phyloP scores from a whole-genome alignment of 2,888 invertebrate species.

The Podabrus alpinus region DNA sequence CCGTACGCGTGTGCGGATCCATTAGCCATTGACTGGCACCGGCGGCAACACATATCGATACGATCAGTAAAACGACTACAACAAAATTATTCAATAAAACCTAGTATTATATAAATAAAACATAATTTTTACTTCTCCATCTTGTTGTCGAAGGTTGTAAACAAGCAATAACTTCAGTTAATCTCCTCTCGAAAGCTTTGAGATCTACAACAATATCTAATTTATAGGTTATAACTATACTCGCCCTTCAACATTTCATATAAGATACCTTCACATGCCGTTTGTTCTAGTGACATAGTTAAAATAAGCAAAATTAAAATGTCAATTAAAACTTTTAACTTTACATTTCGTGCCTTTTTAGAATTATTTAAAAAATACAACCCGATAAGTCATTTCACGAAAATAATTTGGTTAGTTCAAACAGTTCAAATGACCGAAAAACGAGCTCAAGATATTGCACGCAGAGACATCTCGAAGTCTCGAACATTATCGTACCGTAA shows the following conservation, averaged over 20 bases:
- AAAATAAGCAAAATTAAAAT: constrained; percentile 1
- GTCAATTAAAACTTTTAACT: constrained; percentile 3
- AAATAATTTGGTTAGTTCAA: not conserved
- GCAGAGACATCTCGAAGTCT: not conserved
- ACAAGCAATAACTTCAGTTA: constrained; percentile 96
- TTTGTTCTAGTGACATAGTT: constrained; percentile 81
- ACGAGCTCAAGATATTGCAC: not conserved
- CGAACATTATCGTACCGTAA: too few relatives aligned
- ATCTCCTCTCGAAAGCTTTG: constrained; percentile 94
- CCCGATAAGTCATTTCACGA: not conserved
- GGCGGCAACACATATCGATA: constrained; percentile 88
- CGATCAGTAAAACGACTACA: constrained; percentile 82
- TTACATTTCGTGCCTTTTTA: not conserved
- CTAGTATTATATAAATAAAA: not conserved
- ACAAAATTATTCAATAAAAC: constrained; percentile 34
- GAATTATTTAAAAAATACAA: not conserved
- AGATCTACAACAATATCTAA: constrained; percentile 72
- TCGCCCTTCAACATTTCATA: constrained; percentile 17
- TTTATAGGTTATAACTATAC: constrained; percentile 50
- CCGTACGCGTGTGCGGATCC: constrained; percentile 90
- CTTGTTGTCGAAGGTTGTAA: constrained; percentile 91
- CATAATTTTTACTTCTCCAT: constrained; percentile 84
- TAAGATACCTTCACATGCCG: constrained; percentile 83
- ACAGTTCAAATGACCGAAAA: not conserved
- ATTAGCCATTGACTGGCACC: constrained; percentile 97